Percentiles rank a stretch among this genome's conserved stretches.
phyloP scores from a whole-genome alignment of 2,797 vertebrate species.

The Pristis pectinata region DNA sequence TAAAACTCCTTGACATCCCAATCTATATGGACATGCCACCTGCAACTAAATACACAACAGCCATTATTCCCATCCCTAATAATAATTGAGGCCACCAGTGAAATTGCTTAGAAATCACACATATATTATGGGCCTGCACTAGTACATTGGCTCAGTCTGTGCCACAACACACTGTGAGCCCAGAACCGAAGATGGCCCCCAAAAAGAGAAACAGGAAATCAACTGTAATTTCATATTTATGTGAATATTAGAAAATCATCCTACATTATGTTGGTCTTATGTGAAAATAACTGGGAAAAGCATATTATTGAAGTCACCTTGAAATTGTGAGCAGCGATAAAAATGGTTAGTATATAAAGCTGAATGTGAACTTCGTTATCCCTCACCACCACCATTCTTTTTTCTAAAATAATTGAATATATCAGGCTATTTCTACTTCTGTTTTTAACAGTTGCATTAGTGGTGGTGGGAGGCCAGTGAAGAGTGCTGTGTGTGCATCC shows the following conservation, averaged over 20 bases:
- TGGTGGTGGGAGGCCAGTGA: neutral
- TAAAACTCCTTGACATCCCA: neutral
- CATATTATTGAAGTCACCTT: neutral
- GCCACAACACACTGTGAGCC: neutral
- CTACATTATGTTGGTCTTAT: neutral
- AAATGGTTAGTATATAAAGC: neutral
- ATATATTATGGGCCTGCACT: neutral
- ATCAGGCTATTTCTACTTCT: neutral
- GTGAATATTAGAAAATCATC: neutral
- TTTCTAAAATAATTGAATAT: neutral
- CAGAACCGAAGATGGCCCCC: neutral
- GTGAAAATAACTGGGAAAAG: neutral
- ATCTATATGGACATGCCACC: no score
- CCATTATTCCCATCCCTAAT: neutral
- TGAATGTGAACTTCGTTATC: neutral
- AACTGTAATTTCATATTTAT: neutral
- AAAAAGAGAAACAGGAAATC: neutral
- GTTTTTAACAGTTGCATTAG: neutral
- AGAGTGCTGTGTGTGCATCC: slow-evolving; percentile 13
- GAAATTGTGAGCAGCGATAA: neutral
- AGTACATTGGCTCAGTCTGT: neutral
- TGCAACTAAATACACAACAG: no score
- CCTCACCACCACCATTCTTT: neutral
- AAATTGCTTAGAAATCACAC: neutral
- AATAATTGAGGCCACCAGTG: neutral